Percentiles rank a stretch among this genome's conserved stretches.
phyloP scores from a whole-genome alignment of 2,888 invertebrate genomes.

The Tenthredo scrophulariae region DNA sequence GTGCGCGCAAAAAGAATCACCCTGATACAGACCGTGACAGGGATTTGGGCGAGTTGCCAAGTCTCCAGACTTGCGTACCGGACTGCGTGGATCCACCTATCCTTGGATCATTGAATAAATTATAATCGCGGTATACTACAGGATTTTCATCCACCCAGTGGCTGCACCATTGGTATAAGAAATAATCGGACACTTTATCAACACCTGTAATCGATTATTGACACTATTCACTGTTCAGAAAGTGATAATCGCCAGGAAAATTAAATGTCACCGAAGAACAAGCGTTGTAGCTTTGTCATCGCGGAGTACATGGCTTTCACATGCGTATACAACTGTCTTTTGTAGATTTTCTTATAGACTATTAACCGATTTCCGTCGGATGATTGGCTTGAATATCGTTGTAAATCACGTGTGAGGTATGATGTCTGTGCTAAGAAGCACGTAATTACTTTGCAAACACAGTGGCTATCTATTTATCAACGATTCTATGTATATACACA shows the following conservation, averaged over 20 bases:
- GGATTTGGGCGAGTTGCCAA: constrained; percentile 24
- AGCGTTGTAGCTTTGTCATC: not conserved
- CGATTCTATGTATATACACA: not conserved
- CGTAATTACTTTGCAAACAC: not conserved
- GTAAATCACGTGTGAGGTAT: not conserved
- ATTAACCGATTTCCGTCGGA: not conserved
- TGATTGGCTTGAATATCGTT: constrained; percentile 2
- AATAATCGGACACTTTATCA: not conserved
- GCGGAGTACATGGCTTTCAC: not conserved
- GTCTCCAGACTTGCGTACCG: not conserved
- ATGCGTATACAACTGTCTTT: not conserved
- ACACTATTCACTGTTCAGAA: not conserved
- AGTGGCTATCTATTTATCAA: constrained; percentile 23
- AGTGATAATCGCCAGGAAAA: not conserved
- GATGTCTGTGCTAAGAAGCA: not conserved
- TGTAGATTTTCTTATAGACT: not conserved
- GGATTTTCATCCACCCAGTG: not conserved
- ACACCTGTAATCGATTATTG: not conserved
- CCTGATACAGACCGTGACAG: constrained; percentile 38
- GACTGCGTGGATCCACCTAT: constrained; percentile 33
- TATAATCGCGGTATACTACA: not conserved
- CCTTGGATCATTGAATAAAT: constrained; percentile 35
- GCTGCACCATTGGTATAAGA: not conserved
- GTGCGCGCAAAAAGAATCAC: too few relatives aligned
- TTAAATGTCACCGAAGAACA: not conserved